Evolutionary conservation across 1,140 invertebrate genomes (phyloP).

Genomic region (Drosophila ohnishii): DNA sequence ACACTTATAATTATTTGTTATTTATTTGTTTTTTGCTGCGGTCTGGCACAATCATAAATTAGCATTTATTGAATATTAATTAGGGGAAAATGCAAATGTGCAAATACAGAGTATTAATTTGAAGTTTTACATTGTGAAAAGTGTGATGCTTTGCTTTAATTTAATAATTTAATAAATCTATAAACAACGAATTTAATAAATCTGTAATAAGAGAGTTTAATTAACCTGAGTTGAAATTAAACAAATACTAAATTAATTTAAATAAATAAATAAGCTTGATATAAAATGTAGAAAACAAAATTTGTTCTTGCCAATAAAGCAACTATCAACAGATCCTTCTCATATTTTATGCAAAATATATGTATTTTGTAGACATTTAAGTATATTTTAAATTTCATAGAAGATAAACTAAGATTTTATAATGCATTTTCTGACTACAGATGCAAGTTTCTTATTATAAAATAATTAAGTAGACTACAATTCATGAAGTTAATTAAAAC

Average conservation of each 20-base stretch:
- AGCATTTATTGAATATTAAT: slow-evolving; percentile 39
- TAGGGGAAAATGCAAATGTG: slow-evolving; percentile 1
- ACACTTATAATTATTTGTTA: background rate
- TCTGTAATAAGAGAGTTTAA: background rate
- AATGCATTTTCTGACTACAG: background rate
- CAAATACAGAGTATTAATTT: slow-evolving; percentile 3
- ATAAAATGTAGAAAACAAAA: too few relatives aligned
- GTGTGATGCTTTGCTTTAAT: background rate
- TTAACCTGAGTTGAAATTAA: background rate
- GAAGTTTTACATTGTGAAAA: background rate
- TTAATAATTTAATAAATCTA: background rate
- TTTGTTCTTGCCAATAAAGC: too few relatives aligned
- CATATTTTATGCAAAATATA: background rate
- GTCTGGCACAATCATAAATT: slow-evolving; percentile 13
- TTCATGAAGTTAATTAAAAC: background rate
- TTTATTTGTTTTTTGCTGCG: slow-evolving; percentile 4
- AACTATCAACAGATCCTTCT: background rate
- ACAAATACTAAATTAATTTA: background rate
- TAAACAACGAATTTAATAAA: background rate
- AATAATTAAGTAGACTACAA: background rate
- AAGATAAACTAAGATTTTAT: background rate
- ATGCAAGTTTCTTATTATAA: background rate
- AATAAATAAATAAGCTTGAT: too few relatives aligned
- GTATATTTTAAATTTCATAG: background rate
- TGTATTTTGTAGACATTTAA: background rate